Evolutionary conservation across 2,888 invertebrate species (phyloP).

Genomic region (Euphydryas editha): DNA sequence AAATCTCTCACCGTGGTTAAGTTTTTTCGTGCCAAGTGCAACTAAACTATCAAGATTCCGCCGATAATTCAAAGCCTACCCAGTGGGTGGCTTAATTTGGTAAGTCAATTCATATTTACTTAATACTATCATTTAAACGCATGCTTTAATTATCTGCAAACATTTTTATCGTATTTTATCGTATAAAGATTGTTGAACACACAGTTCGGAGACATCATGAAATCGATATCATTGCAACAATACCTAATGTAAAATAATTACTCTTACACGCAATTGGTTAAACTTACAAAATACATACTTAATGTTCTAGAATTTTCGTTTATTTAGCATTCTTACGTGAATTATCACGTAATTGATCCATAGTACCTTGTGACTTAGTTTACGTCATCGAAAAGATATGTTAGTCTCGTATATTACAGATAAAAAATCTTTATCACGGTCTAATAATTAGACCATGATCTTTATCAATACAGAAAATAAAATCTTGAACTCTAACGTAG

Average conservation of each 20-base stretch:
- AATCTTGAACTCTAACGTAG: too few relatives aligned
- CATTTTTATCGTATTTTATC: conserved; percentile 16
- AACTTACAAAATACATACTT: conserved; percentile 1
- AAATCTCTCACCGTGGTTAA: conserved; percentile 75
- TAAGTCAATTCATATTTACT: conserved; percentile 62
- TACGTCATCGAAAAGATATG: conserved; percentile 50
- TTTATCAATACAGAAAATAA: too few relatives aligned
- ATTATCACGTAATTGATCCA: conserved; percentile 42
- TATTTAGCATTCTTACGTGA: conserved; percentile 29
- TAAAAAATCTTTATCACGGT: too few relatives aligned
- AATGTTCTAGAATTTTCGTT: conserved; percentile 14
- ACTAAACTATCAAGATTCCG: conserved; percentile 91
- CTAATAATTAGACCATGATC: too few relatives aligned
- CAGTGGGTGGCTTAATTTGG: conserved; percentile 91
- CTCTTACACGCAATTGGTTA: background rate
- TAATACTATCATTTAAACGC: conserved; percentile 15
- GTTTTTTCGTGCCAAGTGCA: conserved; percentile 83
- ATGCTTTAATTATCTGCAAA: conserved; percentile 21
- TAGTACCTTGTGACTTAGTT: conserved; percentile 49
- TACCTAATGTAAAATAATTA: conserved; percentile 3
- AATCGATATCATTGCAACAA: conserved; percentile 12
- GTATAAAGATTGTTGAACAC: conserved; percentile 4
- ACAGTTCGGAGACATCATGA: conserved; percentile 29
- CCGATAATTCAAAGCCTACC: conserved; percentile 90
- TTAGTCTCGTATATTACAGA: background rate